A percentile compares a stretch with the other conserved stretches of the same genome.
Conservation (phyloP, 1,140 invertebrate genomes). For the Drosophila pachea region DNA sequence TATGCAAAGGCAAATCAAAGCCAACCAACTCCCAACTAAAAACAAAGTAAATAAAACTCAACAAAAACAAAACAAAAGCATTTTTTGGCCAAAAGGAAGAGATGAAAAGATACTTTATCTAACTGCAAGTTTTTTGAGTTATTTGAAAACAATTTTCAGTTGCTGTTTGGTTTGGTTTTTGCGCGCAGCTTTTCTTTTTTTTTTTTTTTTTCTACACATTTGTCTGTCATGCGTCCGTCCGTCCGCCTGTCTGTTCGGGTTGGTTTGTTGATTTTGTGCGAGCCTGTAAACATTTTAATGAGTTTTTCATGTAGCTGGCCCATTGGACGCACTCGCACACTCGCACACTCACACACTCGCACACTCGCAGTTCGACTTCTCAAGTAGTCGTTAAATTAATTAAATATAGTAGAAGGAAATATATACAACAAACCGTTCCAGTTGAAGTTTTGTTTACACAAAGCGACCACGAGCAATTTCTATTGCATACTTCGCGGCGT, state of each 20-base stretch:
- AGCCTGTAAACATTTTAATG: slow-evolving; percentile 78
- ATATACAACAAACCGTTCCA: slow-evolving; percentile 32
- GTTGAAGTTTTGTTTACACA: slow-evolving; percentile 58
- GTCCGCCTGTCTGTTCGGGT: slow-evolving; percentile 46
- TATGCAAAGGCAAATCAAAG: slow-evolving; percentile 48
- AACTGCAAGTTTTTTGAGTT: slow-evolving; percentile 50
- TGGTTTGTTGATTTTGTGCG: slow-evolving; percentile 69
- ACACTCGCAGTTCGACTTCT: slow-evolving; percentile 63
- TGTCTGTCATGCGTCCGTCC: slow-evolving; percentile 38
- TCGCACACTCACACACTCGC: slow-evolving; percentile 27
- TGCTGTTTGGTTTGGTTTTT: slow-evolving; percentile 26
- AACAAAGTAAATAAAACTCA: no score
- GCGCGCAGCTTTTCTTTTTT: slow-evolving; percentile 4
- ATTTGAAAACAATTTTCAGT: slow-evolving; percentile 70
- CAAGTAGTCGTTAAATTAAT: slow-evolving; percentile 79
- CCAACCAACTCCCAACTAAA: no score
- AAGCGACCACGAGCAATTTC: slow-evolving; percentile 9
- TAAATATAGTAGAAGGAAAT: slow-evolving; percentile 67
- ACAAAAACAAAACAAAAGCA: slow-evolving; percentile 31
- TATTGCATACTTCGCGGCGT: slow-evolving; percentile 49
- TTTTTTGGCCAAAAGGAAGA: neutral
- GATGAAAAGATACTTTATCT: slow-evolving; percentile 29
- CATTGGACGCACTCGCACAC: slow-evolving; percentile 7
- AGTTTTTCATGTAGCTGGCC: slow-evolving; percentile 73
- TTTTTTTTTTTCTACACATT: slow-evolving; percentile 17